phyloP scores from a whole-genome alignment of 2,797 vertebrate genomes.

The Betta splendens region DNA sequence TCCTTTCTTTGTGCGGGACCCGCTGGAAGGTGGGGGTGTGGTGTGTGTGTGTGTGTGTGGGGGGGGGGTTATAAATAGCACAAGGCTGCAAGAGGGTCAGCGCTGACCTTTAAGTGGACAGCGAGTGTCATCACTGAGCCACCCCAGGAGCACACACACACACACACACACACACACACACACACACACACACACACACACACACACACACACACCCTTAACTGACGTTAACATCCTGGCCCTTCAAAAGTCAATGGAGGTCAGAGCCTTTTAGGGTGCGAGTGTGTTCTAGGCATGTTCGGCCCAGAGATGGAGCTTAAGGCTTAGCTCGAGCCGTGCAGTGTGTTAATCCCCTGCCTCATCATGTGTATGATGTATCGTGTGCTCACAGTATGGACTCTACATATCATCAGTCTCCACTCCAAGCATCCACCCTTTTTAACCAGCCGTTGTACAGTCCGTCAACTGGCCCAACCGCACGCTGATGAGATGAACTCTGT shows the following conservation, averaged over 20 bases:
- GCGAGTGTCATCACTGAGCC: conserved; percentile 48
- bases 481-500: conserved; percentile 40
- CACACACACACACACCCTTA: conserved; percentile 26
- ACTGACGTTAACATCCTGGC: conserved; percentile 47
- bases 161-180: neutral
- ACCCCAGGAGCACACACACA: conserved; percentile 30
- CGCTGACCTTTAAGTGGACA: conserved; percentile 71
- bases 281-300: neutral
- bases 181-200: conserved; percentile 10
- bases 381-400: conserved; percentile 31
- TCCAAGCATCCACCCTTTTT: no score
- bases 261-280: conserved; percentile 33
- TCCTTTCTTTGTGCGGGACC: conserved; percentile 47
- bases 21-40: conserved; percentile 58
- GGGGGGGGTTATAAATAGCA: conserved; percentile 69
- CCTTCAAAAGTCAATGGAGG: conserved; percentile 52
- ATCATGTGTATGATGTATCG: conserved; percentile 28
- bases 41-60: no score
- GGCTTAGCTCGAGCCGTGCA: conserved; percentile 19
- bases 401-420: conserved; percentile 26
- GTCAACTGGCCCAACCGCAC: conserved; percentile 54
- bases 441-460: no score
- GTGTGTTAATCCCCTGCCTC: conserved; percentile 20
- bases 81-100: conserved; percentile 56
- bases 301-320: conserved; percentile 18